Evolutionary conservation across 2,797 vertebrate species (phyloP), one percentile per base, ranked within the genome.

Genomic region (Muraenolepis orangiensis): DNA sequence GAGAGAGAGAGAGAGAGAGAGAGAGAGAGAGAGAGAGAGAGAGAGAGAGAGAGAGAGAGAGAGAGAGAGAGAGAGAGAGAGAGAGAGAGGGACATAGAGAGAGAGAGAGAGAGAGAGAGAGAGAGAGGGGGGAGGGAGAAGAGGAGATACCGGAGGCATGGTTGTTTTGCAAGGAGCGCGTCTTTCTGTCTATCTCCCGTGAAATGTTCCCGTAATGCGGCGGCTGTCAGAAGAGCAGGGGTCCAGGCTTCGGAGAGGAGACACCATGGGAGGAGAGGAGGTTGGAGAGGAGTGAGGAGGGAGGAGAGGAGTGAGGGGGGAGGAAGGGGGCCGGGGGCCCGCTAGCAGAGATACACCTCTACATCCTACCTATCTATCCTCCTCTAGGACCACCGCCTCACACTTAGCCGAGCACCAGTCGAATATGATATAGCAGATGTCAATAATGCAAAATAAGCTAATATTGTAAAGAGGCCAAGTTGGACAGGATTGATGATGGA

Each of bases 111-210:
- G 92, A 72, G 51, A 28, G 70, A 71, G 78, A 72, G 8, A 74
- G 82, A 76, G 81, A 87, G 83, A 57, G 76, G 85, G 82, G 82
- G 82, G 46, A 51, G 57, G 76, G 84, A 70, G 79, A 85, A 84
- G 71, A 82, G 81, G 87, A 80, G 86, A 87, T 79, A 81, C 86
- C 80, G 78, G 82, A 81, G 85, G 83, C 87, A 91, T 91, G 92
- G 80, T 87, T 87, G 87, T 87, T 86, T 82, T 80, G 83, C 84
- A 80, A 38, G 81, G 81, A 82, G 70, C 81, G 28, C 70, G 77
- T 84, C 74, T 83, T 84, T 86, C n/a, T n/a, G n/a, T n/a, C n/a
- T n/a, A n/a, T n/a, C n/a, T n/a, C 84, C 87, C 6, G 51, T 61
- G 20, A 23, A 23, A 61, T 61, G 51, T 79, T 74, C 79, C 79